Base-by-base conservation (phyloP, 2,797 vertebrate species). In the Neomorphus geoffroyi region DNA sequence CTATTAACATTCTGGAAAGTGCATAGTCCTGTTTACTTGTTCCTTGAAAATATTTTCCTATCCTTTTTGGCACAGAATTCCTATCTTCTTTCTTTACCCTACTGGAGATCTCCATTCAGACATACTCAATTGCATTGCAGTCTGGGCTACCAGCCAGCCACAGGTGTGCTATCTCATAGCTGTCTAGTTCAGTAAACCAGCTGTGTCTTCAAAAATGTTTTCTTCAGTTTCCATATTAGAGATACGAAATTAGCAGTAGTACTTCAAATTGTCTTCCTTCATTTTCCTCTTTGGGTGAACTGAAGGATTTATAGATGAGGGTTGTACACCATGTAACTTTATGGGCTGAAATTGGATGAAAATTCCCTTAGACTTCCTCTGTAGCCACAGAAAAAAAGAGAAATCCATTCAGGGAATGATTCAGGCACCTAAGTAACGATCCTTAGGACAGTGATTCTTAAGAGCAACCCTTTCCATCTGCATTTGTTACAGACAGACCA, bases 91-190 rank as follows among this genome's bases (percentile, higher is more conserved):
- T 86, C 62, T 62, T 95, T 86, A 94, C 23, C 16, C 64, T 86
- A 46, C 70, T 92, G 88, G 64, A 94, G 64, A 84, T 73, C 60
- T 88, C 66, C 43, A 45, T 81, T 93, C 81, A 84, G 73, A 70
- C 56, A 58, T 30, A 37, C 24, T 80, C 30, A 86, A 2, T 48
- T 93, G 35, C 23, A 11, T n/a, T 62, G 53, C 65, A 84, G 39
- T 9, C 80, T n/a, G 80, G 83, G 92, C 82, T 94, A 21, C 73
- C 62, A 92, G 92, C 88, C 93, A 96, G 77, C 13, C 62, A 61
- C 75, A 93, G 93, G 90, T 88, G 27, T 62, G 77, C 66, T 70
- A 58, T 82, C 54, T 88, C 77, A n/a, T 32, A 81, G 43, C 46
- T 86, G 80, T 48, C 85, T 75, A 23, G 46, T 84, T 86, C 77